Evolutionary conservation across 2,888 invertebrate species (phyloP).

Genomic region (Erebia aethiops): DNA sequence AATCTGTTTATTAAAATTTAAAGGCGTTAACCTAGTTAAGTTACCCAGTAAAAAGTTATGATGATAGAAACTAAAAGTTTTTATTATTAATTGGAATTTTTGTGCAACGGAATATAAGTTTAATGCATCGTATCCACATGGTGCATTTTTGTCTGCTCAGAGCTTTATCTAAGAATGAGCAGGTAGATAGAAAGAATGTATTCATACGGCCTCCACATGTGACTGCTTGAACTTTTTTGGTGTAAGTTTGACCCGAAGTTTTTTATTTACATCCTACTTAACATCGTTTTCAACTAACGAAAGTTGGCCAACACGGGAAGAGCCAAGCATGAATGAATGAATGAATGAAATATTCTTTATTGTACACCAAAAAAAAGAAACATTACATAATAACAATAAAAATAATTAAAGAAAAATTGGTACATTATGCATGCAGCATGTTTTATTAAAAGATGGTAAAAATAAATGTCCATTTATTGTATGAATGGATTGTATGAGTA

Average conservation of each 20-base stretch:
- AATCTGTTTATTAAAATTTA: background rate
- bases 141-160: slow-evolving; percentile 43
- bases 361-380: too few relatives aligned
- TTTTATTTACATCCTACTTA: slow-evolving; percentile 21
- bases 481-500: background rate
- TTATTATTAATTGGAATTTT: slow-evolving; percentile 23
- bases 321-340: background rate
- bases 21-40: slow-evolving; percentile 19
- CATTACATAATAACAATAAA: too few relatives aligned
- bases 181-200: slow-evolving; percentile 48
- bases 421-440: too few relatives aligned
- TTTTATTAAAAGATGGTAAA: background rate
- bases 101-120: slow-evolving; percentile 33
- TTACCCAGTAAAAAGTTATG: slow-evolving; percentile 11
- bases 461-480: background rate
- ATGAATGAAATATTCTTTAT: too few relatives aligned
- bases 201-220: slow-evolving; percentile 43
- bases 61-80: slow-evolving; percentile 16
- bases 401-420: too few relatives aligned
- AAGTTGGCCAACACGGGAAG: background rate
- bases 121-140: slow-evolving; percentile 23
- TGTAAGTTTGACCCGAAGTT: slow-evolving; percentile 23
- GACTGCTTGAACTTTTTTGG: slow-evolving; percentile 45
- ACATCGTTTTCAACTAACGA: background rate
- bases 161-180: slow-evolving; percentile 34